A percentile compares a stretch with the other conserved stretches of the same genome.
Evolutionary conservation across 1,140 invertebrate species (phyloP).

Genomic region (Drosophila pseudoobscura): DNA sequence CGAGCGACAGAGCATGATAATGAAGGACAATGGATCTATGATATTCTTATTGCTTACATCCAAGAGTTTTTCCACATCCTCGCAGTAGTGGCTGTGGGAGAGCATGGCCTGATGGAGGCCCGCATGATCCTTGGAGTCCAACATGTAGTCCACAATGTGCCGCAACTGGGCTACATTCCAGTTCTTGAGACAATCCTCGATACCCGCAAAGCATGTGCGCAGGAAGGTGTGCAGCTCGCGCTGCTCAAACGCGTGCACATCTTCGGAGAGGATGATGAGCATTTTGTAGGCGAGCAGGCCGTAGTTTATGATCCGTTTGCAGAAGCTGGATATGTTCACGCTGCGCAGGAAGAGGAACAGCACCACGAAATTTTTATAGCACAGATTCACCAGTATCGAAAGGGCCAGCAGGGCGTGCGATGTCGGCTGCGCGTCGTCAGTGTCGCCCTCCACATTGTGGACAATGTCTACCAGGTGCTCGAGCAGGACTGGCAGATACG

Average conservation of each 20-base stretch:
- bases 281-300: slow-evolving; percentile 85
- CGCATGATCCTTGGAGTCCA: slow-evolving; percentile 63
- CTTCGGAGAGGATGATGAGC: slow-evolving; percentile 85
- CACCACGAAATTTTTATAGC: slow-evolving; percentile 86
- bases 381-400: slow-evolving; percentile 85
- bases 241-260: slow-evolving; percentile 80
- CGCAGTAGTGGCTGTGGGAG: slow-evolving; percentile 64
- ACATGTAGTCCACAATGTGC: slow-evolving; percentile 85
- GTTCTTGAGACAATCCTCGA: slow-evolving; percentile 83
- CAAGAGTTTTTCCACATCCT: slow-evolving; percentile 70
- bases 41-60: slow-evolving; percentile 45
- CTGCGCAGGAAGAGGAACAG: slow-evolving; percentile 85
- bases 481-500: slow-evolving; percentile 84
- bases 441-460: slow-evolving; percentile 42
- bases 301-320: slow-evolving; percentile 78
- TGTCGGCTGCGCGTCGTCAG: not conserved
- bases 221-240: slow-evolving; percentile 80
- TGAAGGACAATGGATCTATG: not conserved
- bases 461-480: slow-evolving; percentile 83
- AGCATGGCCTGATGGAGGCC: slow-evolving; percentile 70
- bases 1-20: not conserved
- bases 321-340: slow-evolving; percentile 84
- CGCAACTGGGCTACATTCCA: slow-evolving; percentile 84
- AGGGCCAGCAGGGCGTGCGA: slow-evolving; percentile 84
- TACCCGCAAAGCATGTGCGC: slow-evolving; percentile 83